Conservation (phyloP, 2,888 invertebrate species). For the Drosophila tripunctata region DNA sequence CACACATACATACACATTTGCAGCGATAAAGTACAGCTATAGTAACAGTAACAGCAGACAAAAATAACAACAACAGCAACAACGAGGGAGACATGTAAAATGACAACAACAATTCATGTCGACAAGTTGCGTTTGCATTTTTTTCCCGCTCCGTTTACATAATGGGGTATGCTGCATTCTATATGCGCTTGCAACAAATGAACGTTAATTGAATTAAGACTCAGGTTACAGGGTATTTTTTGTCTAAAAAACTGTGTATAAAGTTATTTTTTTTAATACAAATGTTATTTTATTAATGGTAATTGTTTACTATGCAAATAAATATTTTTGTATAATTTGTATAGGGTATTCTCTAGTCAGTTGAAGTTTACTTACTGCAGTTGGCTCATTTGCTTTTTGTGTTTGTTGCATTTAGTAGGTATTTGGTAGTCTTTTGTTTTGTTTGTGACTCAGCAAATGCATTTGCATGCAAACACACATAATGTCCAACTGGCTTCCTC, state of each 20-base stretch:
- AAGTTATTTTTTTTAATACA: too few relatives aligned
- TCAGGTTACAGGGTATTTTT: background rate
- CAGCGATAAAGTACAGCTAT: conserved; percentile 41
- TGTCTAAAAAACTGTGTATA: too few relatives aligned
- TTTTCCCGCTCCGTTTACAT: background rate
- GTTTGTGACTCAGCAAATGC: conserved; percentile 41
- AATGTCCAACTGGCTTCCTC: conserved; percentile 10
- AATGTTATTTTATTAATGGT: too few relatives aligned
- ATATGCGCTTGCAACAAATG: background rate
- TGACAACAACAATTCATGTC: conserved; percentile 75
- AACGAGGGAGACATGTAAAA: conserved; percentile 44
- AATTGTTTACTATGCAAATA: background rate
- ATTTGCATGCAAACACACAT: conserved; percentile 48
- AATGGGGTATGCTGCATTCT: conserved; percentile 8
- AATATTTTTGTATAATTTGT: background rate
- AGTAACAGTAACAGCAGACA: conserved; percentile 23
- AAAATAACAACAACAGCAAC: conserved; percentile 35
- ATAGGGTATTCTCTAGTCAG: conserved; percentile 10
- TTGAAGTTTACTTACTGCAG: background rate
- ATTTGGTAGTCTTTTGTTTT: conserved; percentile 53
- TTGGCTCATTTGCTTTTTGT: conserved; percentile 11
- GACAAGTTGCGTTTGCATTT: conserved; percentile 71
- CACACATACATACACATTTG: conserved; percentile 6
- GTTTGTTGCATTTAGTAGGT: conserved; percentile 57
- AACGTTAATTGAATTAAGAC: background rate